Evolutionary conservation across 1,140 invertebrate genomes (phyloP).

Genomic region (Achroia grisella): DNA sequence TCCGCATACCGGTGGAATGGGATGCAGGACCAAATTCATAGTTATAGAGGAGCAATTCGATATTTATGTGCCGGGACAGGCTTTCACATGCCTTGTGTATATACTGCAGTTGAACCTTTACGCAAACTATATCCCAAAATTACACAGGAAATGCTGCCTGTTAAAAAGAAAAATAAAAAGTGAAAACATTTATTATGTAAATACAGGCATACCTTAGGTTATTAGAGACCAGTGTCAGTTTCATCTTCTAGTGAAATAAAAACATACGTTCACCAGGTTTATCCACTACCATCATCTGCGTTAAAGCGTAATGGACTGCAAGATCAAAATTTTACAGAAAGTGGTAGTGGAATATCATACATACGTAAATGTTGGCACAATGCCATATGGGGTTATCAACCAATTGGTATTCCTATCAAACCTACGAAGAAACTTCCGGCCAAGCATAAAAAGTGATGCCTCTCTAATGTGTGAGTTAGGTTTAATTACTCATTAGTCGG

Average conservation of each 20-base stretch:
- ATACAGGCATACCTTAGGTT: not conserved
- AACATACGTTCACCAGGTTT: conserved; percentile 37
- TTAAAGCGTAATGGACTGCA: conserved; percentile 59
- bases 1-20: conserved; percentile 56
- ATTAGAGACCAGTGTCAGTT: not conserved
- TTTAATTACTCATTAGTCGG: no score
- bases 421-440: conserved; percentile 49
- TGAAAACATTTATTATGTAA: conserved; percentile 3
- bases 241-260: not conserved
- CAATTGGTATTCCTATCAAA: conserved; percentile 38
- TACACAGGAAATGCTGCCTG: conserved; percentile 39
- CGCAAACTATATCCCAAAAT: conserved; percentile 36
- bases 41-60: conserved; percentile 48
- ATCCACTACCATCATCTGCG: conserved; percentile 46
- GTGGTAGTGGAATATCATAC: conserved; percentile 43
- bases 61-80: conserved; percentile 39
- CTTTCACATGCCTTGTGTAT: conserved; percentile 20
- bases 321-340: conserved; percentile 51
- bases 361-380: conserved; percentile 50
- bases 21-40: conserved; percentile 59
- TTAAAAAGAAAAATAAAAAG: conserved; percentile 44
- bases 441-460: conserved; percentile 31
- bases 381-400: conserved; percentile 36
- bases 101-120: conserved; percentile 44
- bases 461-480: not conserved